These are phyloP conservation scores for Xestia xanthographa DNA, from an alignment of 2,888 invertebrate genomes.

Conservation along the genomic window DNA sequence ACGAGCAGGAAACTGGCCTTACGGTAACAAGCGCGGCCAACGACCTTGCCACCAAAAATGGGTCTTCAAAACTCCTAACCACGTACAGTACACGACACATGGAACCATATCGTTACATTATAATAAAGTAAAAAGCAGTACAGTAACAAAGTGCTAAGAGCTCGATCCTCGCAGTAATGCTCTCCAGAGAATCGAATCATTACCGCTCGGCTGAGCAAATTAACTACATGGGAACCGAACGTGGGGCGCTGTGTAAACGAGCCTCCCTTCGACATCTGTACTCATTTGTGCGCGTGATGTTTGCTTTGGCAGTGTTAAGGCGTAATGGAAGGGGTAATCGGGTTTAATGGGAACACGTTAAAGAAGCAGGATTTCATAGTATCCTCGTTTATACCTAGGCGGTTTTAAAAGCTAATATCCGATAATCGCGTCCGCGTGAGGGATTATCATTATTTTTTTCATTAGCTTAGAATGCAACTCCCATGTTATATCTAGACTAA, in stretches of 20 bases:
- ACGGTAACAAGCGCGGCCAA: neutral
- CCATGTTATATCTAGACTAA: too few species aligned
- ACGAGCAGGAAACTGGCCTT: neutral
- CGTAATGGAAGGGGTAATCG: neutral
- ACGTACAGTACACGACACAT: neutral
- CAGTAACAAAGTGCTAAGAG: slow-evolving; percentile 35
- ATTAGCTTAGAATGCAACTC: too few species aligned
- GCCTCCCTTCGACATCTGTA: slow-evolving; percentile 38
- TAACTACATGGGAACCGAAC: slow-evolving; percentile 51
- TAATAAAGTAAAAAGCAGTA: slow-evolving; percentile 9
- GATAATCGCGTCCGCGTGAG: neutral
- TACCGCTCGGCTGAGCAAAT: slow-evolving; percentile 64
- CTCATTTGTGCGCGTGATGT: slow-evolving; percentile 37
- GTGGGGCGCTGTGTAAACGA: slow-evolving; percentile 31
- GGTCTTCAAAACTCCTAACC: neutral
- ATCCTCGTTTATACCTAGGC: neutral
- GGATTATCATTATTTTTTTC: neutral
- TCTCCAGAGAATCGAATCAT: slow-evolving; percentile 66
- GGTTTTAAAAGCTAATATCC: neutral
- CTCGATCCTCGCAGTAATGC: slow-evolving; percentile 50
- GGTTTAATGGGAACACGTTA: slow-evolving; percentile 9
- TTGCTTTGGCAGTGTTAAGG: slow-evolving; percentile 21
- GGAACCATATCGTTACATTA: slow-evolving; percentile 7
- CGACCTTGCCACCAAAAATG: neutral
- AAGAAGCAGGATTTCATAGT: neutral